Evolutionary conservation across 2,888 invertebrate species (phyloP).

Genomic region (Drosophila maculinotata): DNA sequence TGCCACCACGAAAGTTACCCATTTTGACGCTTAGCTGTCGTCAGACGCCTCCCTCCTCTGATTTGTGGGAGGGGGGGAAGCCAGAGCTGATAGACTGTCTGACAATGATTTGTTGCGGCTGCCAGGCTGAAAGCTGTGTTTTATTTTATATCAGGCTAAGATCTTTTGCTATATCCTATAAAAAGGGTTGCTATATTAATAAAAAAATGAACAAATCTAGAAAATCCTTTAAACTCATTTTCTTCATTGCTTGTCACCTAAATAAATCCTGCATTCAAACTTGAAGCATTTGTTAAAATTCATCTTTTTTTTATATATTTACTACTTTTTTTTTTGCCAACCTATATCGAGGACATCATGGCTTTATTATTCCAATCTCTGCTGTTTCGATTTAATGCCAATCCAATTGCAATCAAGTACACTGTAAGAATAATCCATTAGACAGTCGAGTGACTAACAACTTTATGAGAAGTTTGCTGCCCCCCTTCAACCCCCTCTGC

Average conservation of each 20-base stretch:
- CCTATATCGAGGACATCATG: too few species aligned
- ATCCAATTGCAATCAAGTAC: conserved; percentile 44
- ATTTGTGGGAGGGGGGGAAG: not conserved
- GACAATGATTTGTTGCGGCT: conserved; percentile 36
- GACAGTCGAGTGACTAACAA: conserved; percentile 21
- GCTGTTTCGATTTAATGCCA: conserved; percentile 10
- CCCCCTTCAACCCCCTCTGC: too few species aligned
- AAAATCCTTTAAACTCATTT: too few species aligned
- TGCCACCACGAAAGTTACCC: conserved; percentile 29
- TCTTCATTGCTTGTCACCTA: too few species aligned
- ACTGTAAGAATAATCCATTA: conserved; percentile 30
- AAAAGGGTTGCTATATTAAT: not conserved
- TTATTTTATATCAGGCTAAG: not conserved
- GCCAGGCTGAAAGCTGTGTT: conserved; percentile 18
- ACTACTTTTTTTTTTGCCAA: not conserved
- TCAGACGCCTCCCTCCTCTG: conserved; percentile 18
- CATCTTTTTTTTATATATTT: too few species aligned
- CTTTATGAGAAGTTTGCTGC: conserved; percentile 2
- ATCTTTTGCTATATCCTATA: not conserved
- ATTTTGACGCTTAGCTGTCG: conserved; percentile 78
- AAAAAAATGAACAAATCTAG: too few species aligned
- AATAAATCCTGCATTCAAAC: too few species aligned
- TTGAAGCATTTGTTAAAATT: too few species aligned
- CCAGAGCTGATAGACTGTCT: conserved; percentile 4
- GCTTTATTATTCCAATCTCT: not conserved